Conservation (phyloP, 1,140 invertebrate genomes). For the Adoxophyes honmai region DNA sequence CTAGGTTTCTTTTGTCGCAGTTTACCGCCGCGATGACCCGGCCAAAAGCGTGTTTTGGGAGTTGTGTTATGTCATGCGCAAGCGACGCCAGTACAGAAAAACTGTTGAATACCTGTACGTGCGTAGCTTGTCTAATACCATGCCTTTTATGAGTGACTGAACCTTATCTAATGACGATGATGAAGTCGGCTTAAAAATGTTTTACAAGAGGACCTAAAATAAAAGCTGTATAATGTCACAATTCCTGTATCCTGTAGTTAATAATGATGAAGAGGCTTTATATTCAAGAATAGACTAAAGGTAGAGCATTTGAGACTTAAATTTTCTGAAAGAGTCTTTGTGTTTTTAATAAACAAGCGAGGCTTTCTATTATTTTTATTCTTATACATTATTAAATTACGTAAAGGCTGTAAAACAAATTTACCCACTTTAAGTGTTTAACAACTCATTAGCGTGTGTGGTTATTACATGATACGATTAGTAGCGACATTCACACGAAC, state of each 20-base stretch:
- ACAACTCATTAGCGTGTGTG: slow-evolving; percentile 7
- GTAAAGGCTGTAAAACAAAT: background rate
- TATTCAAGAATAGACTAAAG: too few species aligned
- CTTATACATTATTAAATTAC: background rate
- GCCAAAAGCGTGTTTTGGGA: background rate
- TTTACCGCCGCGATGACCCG: slow-evolving; percentile 13
- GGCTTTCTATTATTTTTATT: too few species aligned
- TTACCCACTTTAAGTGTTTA: slow-evolving; percentile 2
- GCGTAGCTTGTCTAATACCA: slow-evolving; percentile 1
- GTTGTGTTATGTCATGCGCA: slow-evolving; percentile 2
- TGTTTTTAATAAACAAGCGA: too few species aligned
- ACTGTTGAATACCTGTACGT: slow-evolving; percentile 4
- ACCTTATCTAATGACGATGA: background rate
- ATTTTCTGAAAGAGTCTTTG: too few species aligned
- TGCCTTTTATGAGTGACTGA: background rate
- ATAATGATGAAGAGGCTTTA: too few species aligned
- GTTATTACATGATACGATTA: slow-evolving; percentile 22
- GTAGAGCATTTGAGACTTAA: too few species aligned
- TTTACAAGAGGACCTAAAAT: too few species aligned
- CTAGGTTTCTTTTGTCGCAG: slow-evolving; percentile 15
- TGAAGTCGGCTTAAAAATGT: background rate
- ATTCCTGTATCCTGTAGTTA: too few species aligned
- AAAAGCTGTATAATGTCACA: too few species aligned
- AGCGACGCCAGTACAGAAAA: background rate
- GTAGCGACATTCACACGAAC: slow-evolving; percentile 23